Percentiles rank a stretch among this genome's conserved stretches.
phyloP scores from a whole-genome alignment of 2,888 invertebrate species.

The Zhuqinia jingwanae region DNA sequence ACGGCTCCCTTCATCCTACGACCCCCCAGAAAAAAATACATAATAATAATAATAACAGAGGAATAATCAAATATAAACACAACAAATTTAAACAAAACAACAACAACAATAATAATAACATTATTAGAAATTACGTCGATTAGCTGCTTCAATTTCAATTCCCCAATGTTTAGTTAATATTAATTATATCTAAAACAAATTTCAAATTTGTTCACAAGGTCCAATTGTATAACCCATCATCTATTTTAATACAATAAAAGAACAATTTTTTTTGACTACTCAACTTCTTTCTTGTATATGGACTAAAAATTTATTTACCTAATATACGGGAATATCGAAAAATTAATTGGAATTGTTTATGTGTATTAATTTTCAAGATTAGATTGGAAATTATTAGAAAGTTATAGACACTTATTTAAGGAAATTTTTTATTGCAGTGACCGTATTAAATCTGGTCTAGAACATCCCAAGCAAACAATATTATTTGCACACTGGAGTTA shows the following conservation, averaged over 20 bases:
- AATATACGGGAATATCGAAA: not conserved
- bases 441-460: too few species aligned
- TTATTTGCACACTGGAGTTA: not conserved
- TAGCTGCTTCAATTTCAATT: too few species aligned
- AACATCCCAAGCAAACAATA: slow-evolving; percentile 36
- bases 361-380: not conserved
- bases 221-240: not conserved
- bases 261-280: too few species aligned
- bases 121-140: too few species aligned
- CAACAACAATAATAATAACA: slow-evolving; percentile 35
- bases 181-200: slow-evolving; percentile 9
- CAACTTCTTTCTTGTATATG: too few species aligned
- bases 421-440: too few species aligned
- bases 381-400: too few species aligned
- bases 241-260: too few species aligned
- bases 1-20: slow-evolving; percentile 79
- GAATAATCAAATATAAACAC: slow-evolving; percentile 55
- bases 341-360: slow-evolving; percentile 3
- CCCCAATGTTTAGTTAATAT: too few species aligned
- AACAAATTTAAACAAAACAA: slow-evolving; percentile 33
- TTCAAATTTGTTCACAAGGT: not conserved
- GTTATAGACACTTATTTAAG: too few species aligned
- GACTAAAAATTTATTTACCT: not conserved
- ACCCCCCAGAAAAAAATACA: slow-evolving; percentile 53
- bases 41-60: slow-evolving; percentile 55